These are phyloP conservation scores for Choreutis nemorana DNA, from an alignment of 2,888 invertebrate species.

Conservation along the genomic window DNA sequence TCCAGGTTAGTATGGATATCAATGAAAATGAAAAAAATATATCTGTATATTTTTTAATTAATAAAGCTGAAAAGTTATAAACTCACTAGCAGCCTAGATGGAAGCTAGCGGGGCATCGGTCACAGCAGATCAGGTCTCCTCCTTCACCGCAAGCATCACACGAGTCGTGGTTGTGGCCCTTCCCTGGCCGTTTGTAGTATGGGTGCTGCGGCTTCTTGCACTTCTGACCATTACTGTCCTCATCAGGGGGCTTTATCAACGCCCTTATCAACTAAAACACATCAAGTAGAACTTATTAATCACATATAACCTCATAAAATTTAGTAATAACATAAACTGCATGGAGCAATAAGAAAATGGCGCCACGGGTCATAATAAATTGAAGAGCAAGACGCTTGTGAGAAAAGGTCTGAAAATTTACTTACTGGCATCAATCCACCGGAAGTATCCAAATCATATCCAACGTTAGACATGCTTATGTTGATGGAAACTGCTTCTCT, in stretches of 20 bases:
- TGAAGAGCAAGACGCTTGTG: constrained; percentile 11
- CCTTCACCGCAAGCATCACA: constrained; percentile 96
- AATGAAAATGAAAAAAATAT: too few relatives aligned
- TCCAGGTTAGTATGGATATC: too few relatives aligned
- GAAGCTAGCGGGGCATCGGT: constrained; percentile 94
- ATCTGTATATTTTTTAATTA: too few relatives aligned
- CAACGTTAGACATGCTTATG: constrained; percentile 63
- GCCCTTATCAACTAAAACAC: constrained; percentile 83
- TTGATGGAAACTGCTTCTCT: too few relatives aligned
- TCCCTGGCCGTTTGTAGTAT: constrained; percentile 86
- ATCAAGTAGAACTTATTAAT: constrained; percentile 10
- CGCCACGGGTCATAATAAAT: constrained; percentile 24
- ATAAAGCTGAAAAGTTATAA: constrained; percentile 57
- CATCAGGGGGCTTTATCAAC: constrained; percentile 86
- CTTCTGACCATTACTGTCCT: constrained; percentile 69
- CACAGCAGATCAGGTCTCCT: constrained; percentile 94
- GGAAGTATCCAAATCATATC: constrained; percentile 80
- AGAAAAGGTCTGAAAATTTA: constrained; percentile 30
- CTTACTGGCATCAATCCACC: constrained; percentile 90
- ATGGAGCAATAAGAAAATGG: constrained; percentile 23
- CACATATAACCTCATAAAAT: not conserved
- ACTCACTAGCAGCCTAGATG: constrained; percentile 95
- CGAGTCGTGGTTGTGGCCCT: constrained; percentile 89
- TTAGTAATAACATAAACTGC: constrained; percentile 6
- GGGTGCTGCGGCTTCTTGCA: constrained; percentile 77